Percentiles rank a stretch among this genome's conserved stretches.
Evolutionary conservation across 2,113 vertebrate species (phyloP).

Genomic region (Corythornis cristatus): DNA sequence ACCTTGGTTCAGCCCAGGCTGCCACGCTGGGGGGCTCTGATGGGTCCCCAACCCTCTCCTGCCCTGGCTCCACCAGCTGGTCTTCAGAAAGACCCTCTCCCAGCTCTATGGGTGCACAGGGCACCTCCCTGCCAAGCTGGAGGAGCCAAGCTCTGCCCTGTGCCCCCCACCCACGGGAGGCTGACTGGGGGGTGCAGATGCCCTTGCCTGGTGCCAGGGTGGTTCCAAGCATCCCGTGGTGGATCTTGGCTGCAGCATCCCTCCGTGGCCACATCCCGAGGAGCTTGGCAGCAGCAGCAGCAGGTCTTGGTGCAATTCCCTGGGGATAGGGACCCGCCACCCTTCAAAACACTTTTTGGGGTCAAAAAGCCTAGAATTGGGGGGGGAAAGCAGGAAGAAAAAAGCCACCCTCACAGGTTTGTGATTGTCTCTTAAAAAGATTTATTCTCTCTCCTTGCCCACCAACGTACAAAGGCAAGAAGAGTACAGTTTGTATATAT

Average conservation of each 20-base stretch:
- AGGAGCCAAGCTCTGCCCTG: neutral
- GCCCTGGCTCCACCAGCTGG: neutral
- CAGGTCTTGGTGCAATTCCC: neutral
- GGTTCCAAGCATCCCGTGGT: neutral
- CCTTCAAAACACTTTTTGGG: neutral
- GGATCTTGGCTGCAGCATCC: neutral
- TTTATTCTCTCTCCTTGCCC: conserved; percentile 95
- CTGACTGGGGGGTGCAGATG: neutral
- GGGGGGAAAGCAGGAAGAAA: conserved; percentile 59
- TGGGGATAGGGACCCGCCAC: fast-evolving
- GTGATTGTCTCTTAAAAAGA: conserved; percentile 99
- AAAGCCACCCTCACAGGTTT: conserved; percentile 80
- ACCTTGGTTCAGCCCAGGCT: neutral
- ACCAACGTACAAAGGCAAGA: conserved; percentile 93
- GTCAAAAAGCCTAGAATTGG: neutral
- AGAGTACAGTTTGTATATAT: conserved; percentile 74
- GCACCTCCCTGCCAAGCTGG: neutral
- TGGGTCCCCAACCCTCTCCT: neutral
- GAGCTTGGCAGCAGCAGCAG: neutral
- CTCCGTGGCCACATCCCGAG: fast-evolving
- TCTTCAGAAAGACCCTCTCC: neutral
- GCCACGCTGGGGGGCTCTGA: neutral
- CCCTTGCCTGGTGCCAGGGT: neutral
- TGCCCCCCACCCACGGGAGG: fast-evolving
- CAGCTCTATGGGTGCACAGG: fast-evolving